Evolutionary conservation across 2,888 invertebrate genomes (phyloP), one percentile per base, ranked within the genome.

Genomic region (Pasiphila rectangulata): DNA sequence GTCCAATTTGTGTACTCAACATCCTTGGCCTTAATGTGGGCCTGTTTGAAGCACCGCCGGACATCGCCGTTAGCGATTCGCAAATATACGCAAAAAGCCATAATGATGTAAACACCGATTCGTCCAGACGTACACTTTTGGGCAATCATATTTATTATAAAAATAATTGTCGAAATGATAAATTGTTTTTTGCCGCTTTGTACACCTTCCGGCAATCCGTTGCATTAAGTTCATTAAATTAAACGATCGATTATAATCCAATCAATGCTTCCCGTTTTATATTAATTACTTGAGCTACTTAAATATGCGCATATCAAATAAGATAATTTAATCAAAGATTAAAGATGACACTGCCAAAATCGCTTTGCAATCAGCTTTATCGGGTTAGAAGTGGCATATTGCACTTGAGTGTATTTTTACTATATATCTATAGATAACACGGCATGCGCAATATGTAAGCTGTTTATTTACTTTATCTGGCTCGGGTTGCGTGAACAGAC

Each of bases 21-120:
- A 77, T 77, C 83, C 79, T 81, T 81, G 82, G 72, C 81, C 76
- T 79, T 79, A 83, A 80, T 81, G 77, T 63, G 78, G 75, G 79
- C 58, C 57, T 65, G 75, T 83, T 82, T 79, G 80, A 79, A 72
- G 78, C 70, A 67, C 66, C 67, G 67, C 63, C 61, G 61, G 56
- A 58, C 64, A 56, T 63, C 57, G 76, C 76, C 70, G 74, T 82
- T 83, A 80, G 77, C 75, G 68, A 72, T 76, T 70, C 68, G 69
- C 73, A 79, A 81, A 79, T 67, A 75, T 66, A 64, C 64, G 64
- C 64, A 73, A 79, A 73, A 75, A 65, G 47, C 61, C 62, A 72
- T 73, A 70, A 74, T 75, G 64, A 68, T 70, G 72, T 76, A 69
- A 78, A 75, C 66, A 66, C 46, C 60, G 67, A 70, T 71, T 71